phyloP scores from a whole-genome alignment of 2,888 invertebrate species.

The Priocnemis perturbator region DNA sequence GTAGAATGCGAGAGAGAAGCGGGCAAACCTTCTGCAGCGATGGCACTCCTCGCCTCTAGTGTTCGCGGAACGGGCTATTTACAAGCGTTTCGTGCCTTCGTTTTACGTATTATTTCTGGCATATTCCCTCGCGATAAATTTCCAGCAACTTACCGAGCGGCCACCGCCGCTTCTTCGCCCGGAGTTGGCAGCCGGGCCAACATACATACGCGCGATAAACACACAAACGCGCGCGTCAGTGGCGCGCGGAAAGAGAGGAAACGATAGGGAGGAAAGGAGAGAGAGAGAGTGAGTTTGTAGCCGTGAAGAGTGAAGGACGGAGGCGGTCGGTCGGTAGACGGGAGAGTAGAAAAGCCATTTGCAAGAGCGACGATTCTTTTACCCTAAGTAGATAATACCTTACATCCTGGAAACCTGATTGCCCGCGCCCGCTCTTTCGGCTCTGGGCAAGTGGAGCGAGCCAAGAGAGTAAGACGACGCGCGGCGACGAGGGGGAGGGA shows the following conservation, averaged over 20 bases:
- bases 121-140: constrained; percentile 23
- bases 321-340: not conserved
- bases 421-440: constrained; percentile 16
- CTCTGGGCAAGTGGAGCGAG: constrained; percentile 10
- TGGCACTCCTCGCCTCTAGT: constrained; percentile 5
- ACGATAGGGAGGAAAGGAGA: not conserved
- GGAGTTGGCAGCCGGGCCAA: constrained; percentile 9
- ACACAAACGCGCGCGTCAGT: constrained; percentile 1
- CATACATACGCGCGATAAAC: not conserved
- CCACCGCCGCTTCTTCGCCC: constrained; percentile 10
- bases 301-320: constrained; percentile 1
- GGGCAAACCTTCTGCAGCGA: constrained; percentile 2
- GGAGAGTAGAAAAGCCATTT: constrained; percentile 18
- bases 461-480: constrained; percentile 4
- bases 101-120: constrained; percentile 30
- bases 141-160: constrained; percentile 11
- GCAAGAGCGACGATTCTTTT: constrained; percentile 33
- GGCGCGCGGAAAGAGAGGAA: not conserved
- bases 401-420: constrained; percentile 44
- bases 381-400: constrained; percentile 48
- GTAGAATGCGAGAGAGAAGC: not conserved
- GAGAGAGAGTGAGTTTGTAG: not conserved
- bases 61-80: constrained; percentile 33
- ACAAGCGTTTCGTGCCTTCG: constrained; percentile 37
- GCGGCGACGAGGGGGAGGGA: not conserved